A percentile compares a stretch with the other conserved stretches of the same genome.
phyloP scores from a whole-genome alignment of 2,113 vertebrate species.

The Cebidichthys violaceus region DNA sequence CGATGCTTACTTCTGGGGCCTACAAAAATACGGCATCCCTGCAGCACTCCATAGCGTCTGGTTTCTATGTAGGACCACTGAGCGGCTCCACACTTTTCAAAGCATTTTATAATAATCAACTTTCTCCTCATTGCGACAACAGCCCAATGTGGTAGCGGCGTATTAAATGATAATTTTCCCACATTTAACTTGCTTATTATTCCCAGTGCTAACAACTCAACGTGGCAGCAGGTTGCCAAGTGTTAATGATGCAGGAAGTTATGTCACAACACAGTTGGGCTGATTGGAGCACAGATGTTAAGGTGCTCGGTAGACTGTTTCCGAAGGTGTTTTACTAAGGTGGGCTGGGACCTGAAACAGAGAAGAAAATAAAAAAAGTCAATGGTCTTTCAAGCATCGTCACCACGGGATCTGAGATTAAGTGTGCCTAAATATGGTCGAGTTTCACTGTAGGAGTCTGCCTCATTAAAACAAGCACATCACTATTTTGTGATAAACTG shows the following conservation, averaged over 20 bases:
- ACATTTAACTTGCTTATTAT: slow-evolving; percentile 62
- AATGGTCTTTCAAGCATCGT: slow-evolving; percentile 27
- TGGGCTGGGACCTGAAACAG: slow-evolving; percentile 7
- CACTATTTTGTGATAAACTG: slow-evolving; percentile 42
- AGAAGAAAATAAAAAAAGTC: slow-evolving; percentile 1
- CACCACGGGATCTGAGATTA: slow-evolving; percentile 29
- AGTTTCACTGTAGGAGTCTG: slow-evolving; percentile 22
- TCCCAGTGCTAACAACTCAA: slow-evolving; percentile 40
- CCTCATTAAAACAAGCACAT: slow-evolving; percentile 52
- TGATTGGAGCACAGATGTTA: slow-evolving; percentile 63
- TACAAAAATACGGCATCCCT: too few species aligned
- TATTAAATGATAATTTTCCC: slow-evolving; percentile 48
- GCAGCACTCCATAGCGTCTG: not conserved
- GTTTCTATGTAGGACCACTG: not conserved
- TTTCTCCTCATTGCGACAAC: slow-evolving; percentile 1
- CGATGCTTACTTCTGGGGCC: not conserved
- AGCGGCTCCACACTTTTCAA: not conserved
- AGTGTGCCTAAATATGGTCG: slow-evolving; percentile 48
- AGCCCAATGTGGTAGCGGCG: slow-evolving; percentile 8
- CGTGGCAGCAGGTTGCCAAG: slow-evolving; percentile 56
- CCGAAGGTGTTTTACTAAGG: slow-evolving; percentile 18
- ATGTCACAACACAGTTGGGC: slow-evolving; percentile 47
- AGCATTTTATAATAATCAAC: slow-evolving; percentile 6
- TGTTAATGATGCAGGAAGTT: slow-evolving; percentile 60
- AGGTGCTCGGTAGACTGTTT: slow-evolving; percentile 35